These are phyloP conservation scores for Carlito syrichta DNA, from an alignment of 2,113 vertebrate species.

Conservation along the genomic window DNA sequence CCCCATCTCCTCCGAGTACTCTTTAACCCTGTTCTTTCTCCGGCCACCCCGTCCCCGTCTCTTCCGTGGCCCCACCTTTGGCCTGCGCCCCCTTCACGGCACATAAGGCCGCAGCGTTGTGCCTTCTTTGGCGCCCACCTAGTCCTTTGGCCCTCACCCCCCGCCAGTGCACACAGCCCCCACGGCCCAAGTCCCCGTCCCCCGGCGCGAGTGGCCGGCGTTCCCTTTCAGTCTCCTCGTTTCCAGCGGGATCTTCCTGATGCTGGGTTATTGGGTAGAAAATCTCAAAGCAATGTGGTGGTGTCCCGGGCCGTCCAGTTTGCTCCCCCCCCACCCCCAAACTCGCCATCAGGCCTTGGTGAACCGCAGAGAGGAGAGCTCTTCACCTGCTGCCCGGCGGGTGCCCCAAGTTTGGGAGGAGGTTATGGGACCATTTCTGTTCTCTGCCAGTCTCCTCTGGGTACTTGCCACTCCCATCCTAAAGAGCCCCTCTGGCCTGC, in stretches of 20 bases:
- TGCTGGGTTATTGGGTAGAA: not conserved
- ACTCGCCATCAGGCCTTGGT: not conserved
- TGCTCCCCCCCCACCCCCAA: not conserved
- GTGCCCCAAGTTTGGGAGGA: not conserved
- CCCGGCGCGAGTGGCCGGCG: not conserved
- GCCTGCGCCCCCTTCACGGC: not conserved
- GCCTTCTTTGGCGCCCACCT: not conserved
- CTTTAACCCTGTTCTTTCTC: not conserved
- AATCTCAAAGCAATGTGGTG: not conserved
- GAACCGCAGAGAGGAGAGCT: not conserved
- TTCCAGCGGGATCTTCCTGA: not conserved
- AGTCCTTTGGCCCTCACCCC: not conserved
- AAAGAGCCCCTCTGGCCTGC: not conserved
- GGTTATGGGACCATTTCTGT: not conserved
- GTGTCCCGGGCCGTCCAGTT: not conserved
- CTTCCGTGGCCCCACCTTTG: not conserved
- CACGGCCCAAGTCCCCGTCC: not conserved
- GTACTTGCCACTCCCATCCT: not conserved
- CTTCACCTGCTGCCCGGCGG: not conserved
- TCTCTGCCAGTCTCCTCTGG: not conserved
- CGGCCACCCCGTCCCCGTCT: not conserved
- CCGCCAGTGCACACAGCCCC: not conserved
- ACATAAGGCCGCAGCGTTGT: not conserved
- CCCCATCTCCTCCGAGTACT: not conserved
- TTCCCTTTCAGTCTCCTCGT: not conserved